phyloP scores from a whole-genome alignment of 2,113 vertebrate species.

The Syrrhaptes paradoxus region DNA sequence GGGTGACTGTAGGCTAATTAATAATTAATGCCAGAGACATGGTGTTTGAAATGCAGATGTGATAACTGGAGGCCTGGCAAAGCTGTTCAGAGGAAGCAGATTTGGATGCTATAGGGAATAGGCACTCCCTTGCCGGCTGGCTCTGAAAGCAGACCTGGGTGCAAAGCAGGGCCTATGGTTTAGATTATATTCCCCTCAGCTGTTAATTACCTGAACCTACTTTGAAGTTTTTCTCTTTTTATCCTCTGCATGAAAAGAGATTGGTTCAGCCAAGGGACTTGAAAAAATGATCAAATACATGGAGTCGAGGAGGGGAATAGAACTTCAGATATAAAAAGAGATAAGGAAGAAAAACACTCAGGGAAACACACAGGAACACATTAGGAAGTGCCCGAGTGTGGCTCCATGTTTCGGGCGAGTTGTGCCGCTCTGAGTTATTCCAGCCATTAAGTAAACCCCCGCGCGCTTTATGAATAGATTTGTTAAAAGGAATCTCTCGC shows the following conservation, averaged over 20 bases:
- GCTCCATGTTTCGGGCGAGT: conserved; percentile 25
- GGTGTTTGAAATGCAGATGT: conserved; percentile 99
- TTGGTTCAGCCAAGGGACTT: conserved; percentile 85
- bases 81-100: conserved; percentile 91
- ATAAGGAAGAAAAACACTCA: conserved; percentile 80
- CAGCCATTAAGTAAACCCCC: conserved; percentile 65
- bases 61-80: conserved; percentile 92
- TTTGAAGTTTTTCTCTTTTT: conserved; percentile 89
- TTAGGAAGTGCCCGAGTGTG: conserved; percentile 55
- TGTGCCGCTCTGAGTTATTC: conserved; percentile 38
- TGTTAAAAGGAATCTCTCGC: conserved; percentile 26
- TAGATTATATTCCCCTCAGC: conserved; percentile 91
- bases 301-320: conserved; percentile 69
- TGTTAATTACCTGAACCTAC: conserved; percentile 91
- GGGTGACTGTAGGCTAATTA: conserved; percentile 99
- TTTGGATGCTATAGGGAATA: conserved; percentile 86
- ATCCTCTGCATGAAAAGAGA: conserved; percentile 84
- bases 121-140: conserved; percentile 83
- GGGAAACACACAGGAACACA: conserved; percentile 68
- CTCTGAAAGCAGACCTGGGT: conserved; percentile 84
- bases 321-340: conserved; percentile 79
- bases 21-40: conserved; percentile 99
- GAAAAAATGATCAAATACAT: conserved; percentile 85
- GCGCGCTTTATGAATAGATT: neutral
- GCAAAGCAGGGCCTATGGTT: conserved; percentile 85